phyloP scores from a whole-genome alignment of 2,797 vertebrate genomes.

The Artibeus lituratus region DNA sequence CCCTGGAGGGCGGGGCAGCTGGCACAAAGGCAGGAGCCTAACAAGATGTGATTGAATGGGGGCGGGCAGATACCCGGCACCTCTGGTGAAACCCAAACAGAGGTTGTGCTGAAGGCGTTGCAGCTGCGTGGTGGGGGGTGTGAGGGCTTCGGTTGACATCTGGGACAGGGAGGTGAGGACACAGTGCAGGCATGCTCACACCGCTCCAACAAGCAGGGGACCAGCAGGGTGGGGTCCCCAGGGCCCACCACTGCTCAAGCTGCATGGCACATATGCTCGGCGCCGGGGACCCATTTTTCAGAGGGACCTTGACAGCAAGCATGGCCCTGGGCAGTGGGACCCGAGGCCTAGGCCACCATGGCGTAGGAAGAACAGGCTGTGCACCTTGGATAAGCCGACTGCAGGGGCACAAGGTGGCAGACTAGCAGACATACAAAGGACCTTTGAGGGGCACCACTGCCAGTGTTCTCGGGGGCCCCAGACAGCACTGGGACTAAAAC shows the following conservation, averaged over 20 bases:
- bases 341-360: neutral
- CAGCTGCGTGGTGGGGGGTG: neutral
- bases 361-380: neutral
- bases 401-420: neutral
- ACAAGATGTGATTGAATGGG: conserved; percentile 51
- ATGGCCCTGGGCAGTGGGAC: neutral
- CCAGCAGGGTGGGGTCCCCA: neutral
- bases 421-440: accelerated
- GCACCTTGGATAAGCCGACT: neutral
- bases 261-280: neutral
- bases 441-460: too few relatives aligned
- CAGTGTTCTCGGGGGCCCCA: neutral
- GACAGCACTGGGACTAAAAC: neutral
- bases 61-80: neutral
- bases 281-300: neutral
- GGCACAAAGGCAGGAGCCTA: conserved; percentile 36
- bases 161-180: neutral
- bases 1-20: neutral
- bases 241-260: neutral
- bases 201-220: neutral
- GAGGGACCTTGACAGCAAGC: neutral
- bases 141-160: neutral
- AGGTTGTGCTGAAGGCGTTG: neutral
- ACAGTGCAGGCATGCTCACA: accelerated
- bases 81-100: neutral